A percentile compares a stretch with the other conserved stretches of the same genome.
phyloP scores from a whole-genome alignment of 2,113 vertebrate genomes.

The Calonectris borealis region DNA sequence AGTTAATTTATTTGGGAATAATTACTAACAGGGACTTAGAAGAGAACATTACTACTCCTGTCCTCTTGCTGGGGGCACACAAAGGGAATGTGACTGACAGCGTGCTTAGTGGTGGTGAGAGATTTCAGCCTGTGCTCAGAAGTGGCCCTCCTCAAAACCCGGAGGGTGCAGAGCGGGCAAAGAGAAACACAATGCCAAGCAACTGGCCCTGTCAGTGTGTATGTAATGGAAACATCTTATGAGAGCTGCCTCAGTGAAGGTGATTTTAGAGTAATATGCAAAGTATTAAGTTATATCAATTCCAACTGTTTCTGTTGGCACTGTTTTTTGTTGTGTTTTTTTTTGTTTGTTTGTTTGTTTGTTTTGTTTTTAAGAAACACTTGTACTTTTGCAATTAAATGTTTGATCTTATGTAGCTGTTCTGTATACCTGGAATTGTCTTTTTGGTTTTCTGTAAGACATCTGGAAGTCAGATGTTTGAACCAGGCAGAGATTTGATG shows the following conservation, averaged over 20 bases:
- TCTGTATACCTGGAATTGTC: neutral
- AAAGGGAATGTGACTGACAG: neutral
- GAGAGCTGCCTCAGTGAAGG: neutral
- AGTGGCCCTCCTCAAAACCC: neutral
- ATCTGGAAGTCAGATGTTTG: neutral
- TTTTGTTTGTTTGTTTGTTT: neutral
- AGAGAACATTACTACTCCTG: neutral
- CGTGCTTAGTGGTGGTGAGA: neutral
- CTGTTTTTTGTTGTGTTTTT: neutral
- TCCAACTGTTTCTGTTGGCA: neutral
- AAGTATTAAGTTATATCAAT: neutral
- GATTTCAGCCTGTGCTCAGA: neutral
- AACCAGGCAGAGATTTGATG: neutral
- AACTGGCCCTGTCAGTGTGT: neutral
- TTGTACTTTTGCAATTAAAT: neutral
- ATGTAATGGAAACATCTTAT: neutral
- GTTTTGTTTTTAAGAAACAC: neutral
- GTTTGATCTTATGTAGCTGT: neutral
- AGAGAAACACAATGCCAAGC: neutral
- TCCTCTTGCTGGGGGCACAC: neutral
- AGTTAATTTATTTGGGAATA: conserved; percentile 36
- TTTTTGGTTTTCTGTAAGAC: neutral
- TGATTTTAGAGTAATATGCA: neutral
- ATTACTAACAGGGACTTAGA: neutral
- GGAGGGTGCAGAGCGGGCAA: neutral